Evolutionary conservation across 2,888 invertebrate genomes (phyloP).

Genomic region (Plusia festucae): DNA sequence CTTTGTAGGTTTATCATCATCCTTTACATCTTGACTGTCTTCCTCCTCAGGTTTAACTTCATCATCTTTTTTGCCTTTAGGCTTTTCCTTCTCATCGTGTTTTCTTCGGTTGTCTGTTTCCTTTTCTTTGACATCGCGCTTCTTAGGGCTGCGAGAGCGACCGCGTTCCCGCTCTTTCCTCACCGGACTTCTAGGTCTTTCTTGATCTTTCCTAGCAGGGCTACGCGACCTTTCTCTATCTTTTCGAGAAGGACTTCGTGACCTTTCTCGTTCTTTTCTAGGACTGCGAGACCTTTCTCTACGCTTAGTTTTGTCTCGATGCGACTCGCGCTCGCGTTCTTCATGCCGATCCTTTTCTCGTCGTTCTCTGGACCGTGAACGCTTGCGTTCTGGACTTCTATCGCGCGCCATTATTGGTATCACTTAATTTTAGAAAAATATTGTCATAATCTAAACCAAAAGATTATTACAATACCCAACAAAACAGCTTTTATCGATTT

Average conservation of each 20-base stretch:
- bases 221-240: conserved; percentile 73
- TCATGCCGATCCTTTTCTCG: conserved; percentile 84
- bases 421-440: neutral
- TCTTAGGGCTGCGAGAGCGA: conserved; percentile 80
- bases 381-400: conserved; percentile 80
- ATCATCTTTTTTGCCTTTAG: conserved; percentile 77
- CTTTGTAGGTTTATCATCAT: conserved; percentile 79
- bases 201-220: conserved; percentile 73
- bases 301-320: conserved; percentile 81
- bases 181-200: conserved; percentile 72
- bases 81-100: conserved; percentile 82
- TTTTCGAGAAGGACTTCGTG: conserved; percentile 71
- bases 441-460: neutral
- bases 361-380: conserved; percentile 83
- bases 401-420: conserved; percentile 75
- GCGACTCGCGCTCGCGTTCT: conserved; percentile 81
- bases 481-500: neutral
- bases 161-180: conserved; percentile 68
- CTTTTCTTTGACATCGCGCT: conserved; percentile 80
- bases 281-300: conserved; percentile 80
- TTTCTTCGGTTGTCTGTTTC: conserved; percentile 62
- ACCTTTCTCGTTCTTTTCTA: conserved; percentile 73
- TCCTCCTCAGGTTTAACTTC: conserved; percentile 75
- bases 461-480: neutral
- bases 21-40: conserved; percentile 77